These are phyloP conservation scores for Hystrix brachyura DNA, from an alignment of 2,113 vertebrate genomes.

Conservation along the genomic window DNA sequence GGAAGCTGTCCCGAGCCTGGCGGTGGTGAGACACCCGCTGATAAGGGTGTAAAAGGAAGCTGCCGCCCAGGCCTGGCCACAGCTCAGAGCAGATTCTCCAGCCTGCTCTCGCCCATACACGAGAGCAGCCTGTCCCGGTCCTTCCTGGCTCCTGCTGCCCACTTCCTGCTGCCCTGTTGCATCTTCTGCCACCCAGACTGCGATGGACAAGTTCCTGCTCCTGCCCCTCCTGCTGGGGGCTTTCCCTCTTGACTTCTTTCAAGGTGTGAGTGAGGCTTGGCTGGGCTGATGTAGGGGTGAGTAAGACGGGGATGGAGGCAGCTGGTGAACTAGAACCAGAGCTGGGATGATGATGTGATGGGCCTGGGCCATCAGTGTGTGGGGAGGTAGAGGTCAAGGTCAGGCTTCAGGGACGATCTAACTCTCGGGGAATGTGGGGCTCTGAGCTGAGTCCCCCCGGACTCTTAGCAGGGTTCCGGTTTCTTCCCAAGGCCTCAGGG, in stretches of 20 bases:
- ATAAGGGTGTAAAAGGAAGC: constrained; percentile 25
- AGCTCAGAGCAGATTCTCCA: neutral
- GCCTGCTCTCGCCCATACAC: neutral
- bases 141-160: neutral
- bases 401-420: neutral
- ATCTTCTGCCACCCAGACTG: neutral
- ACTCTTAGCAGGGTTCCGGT: neutral
- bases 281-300: neutral
- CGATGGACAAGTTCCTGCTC: constrained; percentile 51
- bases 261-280: constrained; percentile 51
- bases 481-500: neutral
- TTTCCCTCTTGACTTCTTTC: constrained; percentile 48
- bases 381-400: neutral
- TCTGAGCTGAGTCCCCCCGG: neutral
- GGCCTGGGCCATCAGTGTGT: accelerated
- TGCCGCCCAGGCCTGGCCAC: constrained; percentile 6
- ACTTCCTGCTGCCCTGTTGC: neutral
- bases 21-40: neutral
- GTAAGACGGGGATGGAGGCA: accelerated
- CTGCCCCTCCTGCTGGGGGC: constrained; percentile 41
- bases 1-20: neutral
- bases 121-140: neutral
- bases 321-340: neutral
- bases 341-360: accelerated
- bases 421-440: neutral